These are phyloP conservation scores for Scomber colias DNA, from an alignment of 2,113 vertebrate genomes.

Conservation along the genomic window DNA sequence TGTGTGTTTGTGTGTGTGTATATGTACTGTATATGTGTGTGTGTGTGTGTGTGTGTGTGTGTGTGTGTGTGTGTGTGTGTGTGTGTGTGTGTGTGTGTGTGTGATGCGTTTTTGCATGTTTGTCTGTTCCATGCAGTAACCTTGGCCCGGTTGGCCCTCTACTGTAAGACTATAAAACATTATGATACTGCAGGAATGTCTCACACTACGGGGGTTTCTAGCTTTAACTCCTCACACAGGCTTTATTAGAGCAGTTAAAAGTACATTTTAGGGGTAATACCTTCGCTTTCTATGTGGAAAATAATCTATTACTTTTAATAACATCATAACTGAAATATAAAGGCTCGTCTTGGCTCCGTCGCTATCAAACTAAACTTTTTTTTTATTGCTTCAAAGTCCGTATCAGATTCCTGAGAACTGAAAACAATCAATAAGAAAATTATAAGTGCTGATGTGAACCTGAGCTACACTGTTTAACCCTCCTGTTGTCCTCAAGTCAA, in stretches of 20 bases:
- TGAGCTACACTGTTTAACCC: too few species aligned
- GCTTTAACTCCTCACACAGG: background rate
- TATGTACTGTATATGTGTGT: conserved; percentile 8
- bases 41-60: conserved; percentile 2
- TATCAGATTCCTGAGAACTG: background rate
- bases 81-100: conserved; percentile 7
- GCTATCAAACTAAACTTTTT: background rate
- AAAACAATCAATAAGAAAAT: too few species aligned
- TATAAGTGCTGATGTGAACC: too few species aligned
- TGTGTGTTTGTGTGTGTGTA: conserved; percentile 18
- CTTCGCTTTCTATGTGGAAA: conserved; percentile 14
- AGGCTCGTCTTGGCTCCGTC: background rate
- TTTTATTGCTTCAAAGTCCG: background rate
- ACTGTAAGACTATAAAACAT: conserved; percentile 59
- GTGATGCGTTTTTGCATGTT: conserved; percentile 2
- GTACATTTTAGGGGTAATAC: background rate
- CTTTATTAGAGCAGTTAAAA: conserved; percentile 27
- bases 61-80: conserved; percentile 9
- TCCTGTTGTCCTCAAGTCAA: too few species aligned
- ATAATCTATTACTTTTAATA: background rate
- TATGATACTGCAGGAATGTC: conserved; percentile 44
- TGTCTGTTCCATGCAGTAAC: conserved; percentile 53
- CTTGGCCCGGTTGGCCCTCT: conserved; percentile 44
- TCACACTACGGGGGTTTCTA: conserved; percentile 16
- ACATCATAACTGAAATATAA: background rate